A percentile compares a stretch with the other conserved stretches of the same genome.
Evolutionary conservation across 2,888 invertebrate genomes (phyloP).

Genomic region (Zeuzera pyrina): DNA sequence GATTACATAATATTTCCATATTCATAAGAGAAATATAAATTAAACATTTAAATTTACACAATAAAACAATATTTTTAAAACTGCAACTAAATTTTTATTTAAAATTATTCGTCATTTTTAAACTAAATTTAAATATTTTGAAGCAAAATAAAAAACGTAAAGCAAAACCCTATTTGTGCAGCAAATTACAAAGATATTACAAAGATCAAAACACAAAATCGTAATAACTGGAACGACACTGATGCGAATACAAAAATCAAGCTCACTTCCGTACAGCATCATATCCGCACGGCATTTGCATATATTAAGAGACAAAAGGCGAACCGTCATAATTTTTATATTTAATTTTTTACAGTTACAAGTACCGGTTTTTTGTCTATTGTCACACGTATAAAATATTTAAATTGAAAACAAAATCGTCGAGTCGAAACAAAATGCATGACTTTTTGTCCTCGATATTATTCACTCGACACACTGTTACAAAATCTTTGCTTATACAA

Average conservation of each 20-base stretch:
- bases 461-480: slow-evolving; percentile 28
- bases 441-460: slow-evolving; percentile 42
- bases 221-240: slow-evolving; percentile 2
- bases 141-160: no score
- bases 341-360: slow-evolving; percentile 70
- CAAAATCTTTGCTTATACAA: no score
- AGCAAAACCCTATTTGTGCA: no score
- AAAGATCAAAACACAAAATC: slow-evolving; percentile 4
- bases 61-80: no score
- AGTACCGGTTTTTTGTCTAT: slow-evolving; percentile 70
- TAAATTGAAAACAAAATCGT: slow-evolving; percentile 66
- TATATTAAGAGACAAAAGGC: slow-evolving; percentile 60
- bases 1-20: no score
- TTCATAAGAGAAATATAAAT: no score
- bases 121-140: no score
- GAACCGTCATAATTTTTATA: slow-evolving; percentile 67
- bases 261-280: slow-evolving; percentile 28
- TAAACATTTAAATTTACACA: no score
- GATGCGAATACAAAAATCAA: slow-evolving; percentile 21
- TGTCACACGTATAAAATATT: slow-evolving; percentile 67
- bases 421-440: slow-evolving; percentile 60
- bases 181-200: no score
- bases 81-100: no score
- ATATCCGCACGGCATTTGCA: slow-evolving; percentile 57
- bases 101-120: no score